Conservation (phyloP, 2,888 invertebrate genomes). For the Nephrocerus scutellatus region DNA sequence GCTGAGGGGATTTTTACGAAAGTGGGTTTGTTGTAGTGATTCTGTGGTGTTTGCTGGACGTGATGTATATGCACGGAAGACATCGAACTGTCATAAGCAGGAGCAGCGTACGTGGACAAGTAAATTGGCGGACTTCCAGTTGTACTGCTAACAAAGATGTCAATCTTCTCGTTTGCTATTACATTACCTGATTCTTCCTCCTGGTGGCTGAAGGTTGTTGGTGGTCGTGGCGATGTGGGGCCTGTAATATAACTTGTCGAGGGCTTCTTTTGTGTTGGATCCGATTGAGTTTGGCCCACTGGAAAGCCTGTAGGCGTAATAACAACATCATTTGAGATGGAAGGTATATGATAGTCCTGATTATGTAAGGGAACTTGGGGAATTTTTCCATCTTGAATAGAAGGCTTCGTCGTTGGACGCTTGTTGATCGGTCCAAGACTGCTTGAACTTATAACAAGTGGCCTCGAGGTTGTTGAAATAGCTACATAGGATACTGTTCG, state of each 20-base stretch:
- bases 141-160: slow-evolving; percentile 37
- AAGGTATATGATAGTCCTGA: too few relatives aligned
- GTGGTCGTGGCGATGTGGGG: slow-evolving; percentile 51
- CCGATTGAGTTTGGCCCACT: slow-evolving; percentile 24
- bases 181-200: slow-evolving; percentile 32
- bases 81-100: slow-evolving; percentile 31
- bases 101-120: slow-evolving; percentile 25
- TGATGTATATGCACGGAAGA: slow-evolving; percentile 41
- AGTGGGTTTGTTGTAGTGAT: slow-evolving; percentile 35
- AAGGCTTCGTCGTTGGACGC: slow-evolving; percentile 13
- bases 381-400: too few relatives aligned
- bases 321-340: slow-evolving; percentile 13
- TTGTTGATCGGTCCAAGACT: too few relatives aligned
- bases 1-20: slow-evolving; percentile 39
- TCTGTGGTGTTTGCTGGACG: slow-evolving; percentile 24
- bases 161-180: slow-evolving; percentile 39
- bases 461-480: too few relatives aligned
- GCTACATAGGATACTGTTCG: too few relatives aligned
- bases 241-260: slow-evolving; percentile 50
- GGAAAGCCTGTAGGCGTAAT: slow-evolving; percentile 15
- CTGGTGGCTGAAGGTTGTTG: slow-evolving; percentile 31
- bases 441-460: too few relatives aligned
- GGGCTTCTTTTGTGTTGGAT: slow-evolving; percentile 36
- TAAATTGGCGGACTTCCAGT: slow-evolving; percentile 31
- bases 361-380: too few relatives aligned